phyloP scores from a whole-genome alignment of 2,113 vertebrate genomes.

The Smithornis capensis region DNA sequence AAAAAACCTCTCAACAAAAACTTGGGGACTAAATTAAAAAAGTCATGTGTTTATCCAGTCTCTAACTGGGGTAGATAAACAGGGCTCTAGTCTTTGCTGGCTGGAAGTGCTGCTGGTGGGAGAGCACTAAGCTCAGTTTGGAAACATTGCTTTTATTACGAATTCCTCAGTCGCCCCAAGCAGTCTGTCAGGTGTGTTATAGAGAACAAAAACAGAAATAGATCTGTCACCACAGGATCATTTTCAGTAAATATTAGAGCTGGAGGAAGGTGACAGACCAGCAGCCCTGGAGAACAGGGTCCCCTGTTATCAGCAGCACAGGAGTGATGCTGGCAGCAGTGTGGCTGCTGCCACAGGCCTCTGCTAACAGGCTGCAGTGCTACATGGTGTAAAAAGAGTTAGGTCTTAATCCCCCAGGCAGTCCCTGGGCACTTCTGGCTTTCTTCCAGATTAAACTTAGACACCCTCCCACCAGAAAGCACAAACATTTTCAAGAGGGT shows the following conservation, averaged over 20 bases:
- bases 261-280: neutral
- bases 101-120: neutral
- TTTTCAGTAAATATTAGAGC: slow-evolving; percentile 50
- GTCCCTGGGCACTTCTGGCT: neutral
- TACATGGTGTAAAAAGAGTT: neutral
- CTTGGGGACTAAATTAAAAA: neutral
- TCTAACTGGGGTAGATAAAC: neutral
- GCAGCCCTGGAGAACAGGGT: neutral
- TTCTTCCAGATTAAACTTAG: neutral
- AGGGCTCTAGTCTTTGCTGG: neutral
- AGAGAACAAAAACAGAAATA: slow-evolving; percentile 54
- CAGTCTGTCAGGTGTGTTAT: slow-evolving; percentile 33
- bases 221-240: neutral
- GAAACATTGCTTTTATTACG: slow-evolving; percentile 39
- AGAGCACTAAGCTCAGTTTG: neutral
- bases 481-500: neutral
- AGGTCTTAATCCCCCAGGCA: neutral
- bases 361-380: neutral
- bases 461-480: neutral
- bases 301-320: neutral
- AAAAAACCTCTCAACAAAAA: neutral
- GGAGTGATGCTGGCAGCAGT: neutral
- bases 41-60: neutral
- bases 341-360: accelerated
- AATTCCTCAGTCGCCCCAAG: slow-evolving; percentile 1